Conservation (phyloP, 92 coral and sea anemone species). For the Chrysogorgia sp. region DNA sequence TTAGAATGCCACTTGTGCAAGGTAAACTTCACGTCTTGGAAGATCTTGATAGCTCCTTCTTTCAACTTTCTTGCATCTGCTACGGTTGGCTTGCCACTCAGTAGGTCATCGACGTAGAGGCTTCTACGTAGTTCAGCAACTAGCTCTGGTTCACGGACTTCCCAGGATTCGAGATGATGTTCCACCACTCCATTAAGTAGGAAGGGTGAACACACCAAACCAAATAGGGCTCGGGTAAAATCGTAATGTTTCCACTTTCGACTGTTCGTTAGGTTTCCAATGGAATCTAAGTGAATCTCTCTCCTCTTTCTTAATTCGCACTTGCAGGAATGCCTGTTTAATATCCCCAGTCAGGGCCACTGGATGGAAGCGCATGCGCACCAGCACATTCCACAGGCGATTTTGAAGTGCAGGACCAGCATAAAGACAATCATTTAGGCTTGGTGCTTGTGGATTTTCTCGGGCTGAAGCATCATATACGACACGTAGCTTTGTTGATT, state of each 20-base stretch:
- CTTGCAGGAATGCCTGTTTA: constrained; percentile 7
- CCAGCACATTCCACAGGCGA: background rate
- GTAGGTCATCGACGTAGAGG: no score
- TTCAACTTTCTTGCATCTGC: no score
- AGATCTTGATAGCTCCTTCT: no score
- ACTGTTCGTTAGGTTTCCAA: background rate
- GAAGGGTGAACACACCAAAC: background rate
- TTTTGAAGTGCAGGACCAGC: background rate
- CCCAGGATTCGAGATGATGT: background rate
- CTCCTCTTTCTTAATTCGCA: background rate
- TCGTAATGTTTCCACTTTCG: background rate
- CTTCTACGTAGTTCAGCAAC: no score
- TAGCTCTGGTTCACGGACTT: background rate
- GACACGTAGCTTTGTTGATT: no score
- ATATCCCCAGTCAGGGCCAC: constrained; percentile 10
- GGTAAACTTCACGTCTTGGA: no score
- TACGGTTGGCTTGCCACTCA: no score
- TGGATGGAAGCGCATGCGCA: constrained; percentile 7
- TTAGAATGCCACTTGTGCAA: no score
- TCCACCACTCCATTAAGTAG: constrained; percentile 6
- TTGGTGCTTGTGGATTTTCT: no score
- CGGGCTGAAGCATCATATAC: no score
- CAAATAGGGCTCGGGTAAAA: background rate
- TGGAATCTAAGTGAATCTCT: constrained; percentile 6
- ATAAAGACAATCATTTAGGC: no score